phyloP scores from a whole-genome alignment of 2,888 invertebrate species.

The Phymatocera aterrima region DNA sequence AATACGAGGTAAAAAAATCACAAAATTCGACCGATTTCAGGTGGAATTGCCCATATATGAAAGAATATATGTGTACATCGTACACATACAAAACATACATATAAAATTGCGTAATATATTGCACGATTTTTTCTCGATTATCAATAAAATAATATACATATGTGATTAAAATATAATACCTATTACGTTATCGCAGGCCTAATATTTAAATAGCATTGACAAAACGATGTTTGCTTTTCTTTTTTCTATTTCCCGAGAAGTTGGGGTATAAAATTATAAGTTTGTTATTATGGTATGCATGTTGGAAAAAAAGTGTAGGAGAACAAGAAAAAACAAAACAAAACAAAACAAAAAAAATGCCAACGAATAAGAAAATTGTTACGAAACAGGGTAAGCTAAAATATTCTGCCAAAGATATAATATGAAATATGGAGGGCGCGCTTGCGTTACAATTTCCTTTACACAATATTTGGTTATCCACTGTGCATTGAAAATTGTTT shows the following conservation, averaged over 20 bases:
- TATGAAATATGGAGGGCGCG: no score
- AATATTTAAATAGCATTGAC: not conserved
- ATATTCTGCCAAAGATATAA: slow-evolving; percentile 36
- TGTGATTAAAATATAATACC: not conserved
- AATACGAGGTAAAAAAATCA: no score
- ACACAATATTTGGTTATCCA: not conserved
- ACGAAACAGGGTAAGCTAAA: slow-evolving; percentile 35
- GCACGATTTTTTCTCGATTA: not conserved
- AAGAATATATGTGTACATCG: no score
- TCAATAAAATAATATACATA: not conserved
- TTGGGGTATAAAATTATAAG: not conserved
- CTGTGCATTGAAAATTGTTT: no score
- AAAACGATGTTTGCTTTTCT: not conserved
- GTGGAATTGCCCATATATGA: no score
- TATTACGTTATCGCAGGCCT: no score
- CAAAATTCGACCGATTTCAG: no score
- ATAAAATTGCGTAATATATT: no score
- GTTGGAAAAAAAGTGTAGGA: not conserved
- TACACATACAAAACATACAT: no score
- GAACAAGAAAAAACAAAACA: not conserved
- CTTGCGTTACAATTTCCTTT: not conserved
- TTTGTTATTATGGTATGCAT: not conserved
- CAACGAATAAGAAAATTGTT: no score
- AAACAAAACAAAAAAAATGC: no score
- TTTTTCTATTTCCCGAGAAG: no score